phyloP scores from a whole-genome alignment of 2,113 vertebrate species.

The Leptobrachium ailaonicum region DNA sequence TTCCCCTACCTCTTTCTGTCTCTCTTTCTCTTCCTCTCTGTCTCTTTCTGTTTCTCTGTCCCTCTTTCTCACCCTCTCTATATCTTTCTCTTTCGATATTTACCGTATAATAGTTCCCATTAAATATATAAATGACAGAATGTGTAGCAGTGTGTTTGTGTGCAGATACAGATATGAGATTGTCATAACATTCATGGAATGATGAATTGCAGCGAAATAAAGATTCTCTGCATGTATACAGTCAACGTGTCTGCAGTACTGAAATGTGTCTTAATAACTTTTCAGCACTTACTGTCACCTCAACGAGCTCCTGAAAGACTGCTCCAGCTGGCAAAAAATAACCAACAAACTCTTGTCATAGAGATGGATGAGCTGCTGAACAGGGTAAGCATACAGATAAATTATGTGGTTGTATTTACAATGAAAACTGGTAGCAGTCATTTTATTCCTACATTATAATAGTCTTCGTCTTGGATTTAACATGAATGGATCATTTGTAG shows the following conservation, averaged over 20 bases:
- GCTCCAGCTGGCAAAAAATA: constrained; percentile 86
- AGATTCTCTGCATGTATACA: constrained; percentile 32
- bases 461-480: no score
- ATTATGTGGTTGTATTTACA: constrained; percentile 24
- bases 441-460: neutral
- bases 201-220: constrained; percentile 29
- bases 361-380: constrained; percentile 95
- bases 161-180: neutral
- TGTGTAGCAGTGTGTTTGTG: neutral
- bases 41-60: no score
- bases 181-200: constrained; percentile 40
- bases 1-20: no score
- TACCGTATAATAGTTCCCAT: no score
- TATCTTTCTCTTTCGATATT: no score
- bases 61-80: no score
- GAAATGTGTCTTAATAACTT: constrained; percentile 56
- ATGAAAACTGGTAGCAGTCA: neutral
- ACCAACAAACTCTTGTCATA: constrained; percentile 82
- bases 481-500: no score
- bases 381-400: constrained; percentile 73
- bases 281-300: constrained; percentile 92
- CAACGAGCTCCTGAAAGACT: constrained; percentile 91
- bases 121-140: neutral
- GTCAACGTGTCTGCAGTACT: constrained; percentile 34
- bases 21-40: no score